Conservation (phyloP, 2,888 invertebrate genomes). For the Nomada ruficornis region DNA sequence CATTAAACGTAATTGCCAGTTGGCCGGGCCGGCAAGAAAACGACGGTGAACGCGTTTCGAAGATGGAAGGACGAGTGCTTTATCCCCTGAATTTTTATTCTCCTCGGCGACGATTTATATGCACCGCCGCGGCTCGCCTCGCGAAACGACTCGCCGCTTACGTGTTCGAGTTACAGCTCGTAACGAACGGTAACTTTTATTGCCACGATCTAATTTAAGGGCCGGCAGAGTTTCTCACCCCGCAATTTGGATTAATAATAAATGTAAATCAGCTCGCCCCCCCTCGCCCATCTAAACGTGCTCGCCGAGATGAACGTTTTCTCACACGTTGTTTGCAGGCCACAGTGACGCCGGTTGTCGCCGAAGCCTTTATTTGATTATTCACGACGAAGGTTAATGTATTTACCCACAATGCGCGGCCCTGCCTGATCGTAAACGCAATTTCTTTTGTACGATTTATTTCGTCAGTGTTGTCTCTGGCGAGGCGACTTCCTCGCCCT, state of each 20-base stretch:
- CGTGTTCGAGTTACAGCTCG: conserved; percentile 14
- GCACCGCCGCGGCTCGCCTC: background rate
- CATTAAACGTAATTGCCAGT: conserved; percentile 22
- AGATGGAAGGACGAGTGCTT: background rate
- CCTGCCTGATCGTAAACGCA: background rate
- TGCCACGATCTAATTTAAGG: conserved; percentile 55
- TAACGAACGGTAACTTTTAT: conserved; percentile 48
- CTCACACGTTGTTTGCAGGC: conserved; percentile 45
- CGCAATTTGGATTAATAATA: conserved; percentile 61
- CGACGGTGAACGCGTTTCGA: background rate
- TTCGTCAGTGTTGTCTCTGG: background rate
- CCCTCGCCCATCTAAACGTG: background rate
- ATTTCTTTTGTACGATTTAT: background rate
- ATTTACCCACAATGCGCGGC: background rate
- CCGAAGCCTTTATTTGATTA: conserved; percentile 39
- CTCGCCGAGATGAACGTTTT: conserved; percentile 12
- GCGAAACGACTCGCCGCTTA: conserved; percentile 12
- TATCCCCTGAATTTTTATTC: background rate
- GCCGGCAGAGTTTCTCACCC: conserved; percentile 41
- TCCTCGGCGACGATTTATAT: conserved; percentile 18
- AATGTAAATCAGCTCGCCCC: conserved; percentile 55
- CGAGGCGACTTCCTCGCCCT: background rate
- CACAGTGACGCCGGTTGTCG: background rate
- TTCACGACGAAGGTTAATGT: conserved; percentile 14
- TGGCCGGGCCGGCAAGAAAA: background rate